Evolutionary conservation across 2,888 invertebrate species (phyloP).

Genomic region (Hirtodrosophila duncani): DNA sequence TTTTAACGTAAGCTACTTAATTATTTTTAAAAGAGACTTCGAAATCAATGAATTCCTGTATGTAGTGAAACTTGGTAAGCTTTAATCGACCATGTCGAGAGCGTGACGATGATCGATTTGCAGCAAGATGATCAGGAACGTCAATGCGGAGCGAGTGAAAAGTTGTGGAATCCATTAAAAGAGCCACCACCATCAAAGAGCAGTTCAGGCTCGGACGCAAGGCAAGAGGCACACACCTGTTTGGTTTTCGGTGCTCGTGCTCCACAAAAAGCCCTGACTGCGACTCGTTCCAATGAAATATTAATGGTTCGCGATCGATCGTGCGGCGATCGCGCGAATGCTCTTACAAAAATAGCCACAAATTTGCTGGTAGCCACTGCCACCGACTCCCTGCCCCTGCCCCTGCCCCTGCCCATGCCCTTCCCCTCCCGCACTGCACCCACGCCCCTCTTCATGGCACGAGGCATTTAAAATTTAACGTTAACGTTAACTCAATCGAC

Average conservation of each 20-base stretch:
- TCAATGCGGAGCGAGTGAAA: no score
- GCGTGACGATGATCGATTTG: slow-evolving; percentile 67
- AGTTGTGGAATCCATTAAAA: no score
- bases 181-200: no score
- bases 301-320: slow-evolving; percentile 75
- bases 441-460: slow-evolving; percentile 12
- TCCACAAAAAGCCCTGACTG: slow-evolving; percentile 31
- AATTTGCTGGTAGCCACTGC: slow-evolving; percentile 35
- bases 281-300: slow-evolving; percentile 60
- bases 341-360: slow-evolving; percentile 57
- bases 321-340: slow-evolving; percentile 48
- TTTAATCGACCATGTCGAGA: slow-evolving; percentile 51
- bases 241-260: no score
- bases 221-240: no score
- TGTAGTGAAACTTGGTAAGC: slow-evolving; percentile 54
- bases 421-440: slow-evolving; percentile 4
- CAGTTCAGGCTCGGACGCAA: no score
- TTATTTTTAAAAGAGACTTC: no score
- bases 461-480: slow-evolving; percentile 68
- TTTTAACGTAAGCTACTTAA: slow-evolving; percentile 35
- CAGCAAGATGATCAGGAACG: slow-evolving; percentile 39
- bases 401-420: slow-evolving; percentile 1
- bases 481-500: slow-evolving; percentile 76
- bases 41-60: slow-evolving; percentile 50
- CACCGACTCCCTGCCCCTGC: slow-evolving; percentile 12